These are phyloP conservation scores for Orthosia incerta DNA, from an alignment of 2,888 invertebrate species.

Conservation along the genomic window DNA sequence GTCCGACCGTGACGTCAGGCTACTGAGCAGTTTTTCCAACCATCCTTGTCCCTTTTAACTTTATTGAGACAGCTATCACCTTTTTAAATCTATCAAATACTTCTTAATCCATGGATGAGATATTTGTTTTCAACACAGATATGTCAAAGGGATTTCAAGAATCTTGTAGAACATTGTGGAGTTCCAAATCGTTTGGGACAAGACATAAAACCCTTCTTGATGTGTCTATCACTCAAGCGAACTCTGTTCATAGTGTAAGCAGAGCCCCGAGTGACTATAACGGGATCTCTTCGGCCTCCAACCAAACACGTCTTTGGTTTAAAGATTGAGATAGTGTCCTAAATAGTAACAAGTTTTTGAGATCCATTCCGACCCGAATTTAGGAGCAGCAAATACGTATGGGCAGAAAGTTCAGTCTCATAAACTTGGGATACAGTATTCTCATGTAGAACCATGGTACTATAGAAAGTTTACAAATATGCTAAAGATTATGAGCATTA, in stretches of 20 bases:
- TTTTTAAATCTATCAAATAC: neutral
- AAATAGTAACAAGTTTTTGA: conserved; percentile 54
- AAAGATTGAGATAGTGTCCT: conserved; percentile 57
- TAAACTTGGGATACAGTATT: neutral
- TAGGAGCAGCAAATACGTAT: neutral
- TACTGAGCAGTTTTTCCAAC: conserved; percentile 6
- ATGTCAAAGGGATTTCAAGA: conserved; percentile 10
- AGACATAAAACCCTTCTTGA: conserved; percentile 43
- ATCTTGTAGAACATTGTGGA: conserved; percentile 20
- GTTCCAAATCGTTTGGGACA: conserved; percentile 44
- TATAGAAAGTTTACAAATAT: neutral
- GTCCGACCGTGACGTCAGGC: neutral
- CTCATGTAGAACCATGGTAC: neutral
- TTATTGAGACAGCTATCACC: neutral
- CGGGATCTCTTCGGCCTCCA: conserved; percentile 14
- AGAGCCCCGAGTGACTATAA: conserved; percentile 37
- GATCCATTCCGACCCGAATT: conserved; percentile 23
- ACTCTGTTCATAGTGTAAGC: conserved; percentile 1
- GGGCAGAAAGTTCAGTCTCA: conserved; percentile 27
- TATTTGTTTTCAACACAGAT: conserved; percentile 10
- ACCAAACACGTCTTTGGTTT: conserved; percentile 44
- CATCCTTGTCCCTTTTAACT: neutral
- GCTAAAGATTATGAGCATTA: neutral
- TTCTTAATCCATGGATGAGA: neutral
- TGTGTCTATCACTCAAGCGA: conserved; percentile 41